Percentiles rank a stretch among this genome's conserved stretches.
phyloP scores from a whole-genome alignment of 2,113 vertebrate species.

The Hemichromis elongatus region DNA sequence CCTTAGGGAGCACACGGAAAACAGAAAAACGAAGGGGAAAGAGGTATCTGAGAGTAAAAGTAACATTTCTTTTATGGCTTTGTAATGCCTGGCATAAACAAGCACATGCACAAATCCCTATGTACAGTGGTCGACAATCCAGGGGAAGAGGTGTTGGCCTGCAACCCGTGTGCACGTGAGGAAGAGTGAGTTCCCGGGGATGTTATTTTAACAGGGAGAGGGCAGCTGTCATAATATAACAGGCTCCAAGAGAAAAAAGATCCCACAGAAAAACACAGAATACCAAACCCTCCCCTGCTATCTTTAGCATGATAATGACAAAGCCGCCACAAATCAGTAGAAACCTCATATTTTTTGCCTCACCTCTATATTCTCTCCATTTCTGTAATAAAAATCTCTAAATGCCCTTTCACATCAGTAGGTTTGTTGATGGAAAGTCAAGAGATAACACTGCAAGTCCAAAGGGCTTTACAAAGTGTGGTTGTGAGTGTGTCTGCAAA shows the following conservation, averaged over 20 bases:
- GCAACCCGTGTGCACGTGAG: conserved; percentile 53
- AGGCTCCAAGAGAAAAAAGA: conserved; percentile 31
- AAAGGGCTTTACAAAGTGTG: neutral
- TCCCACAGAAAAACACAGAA: conserved; percentile 59
- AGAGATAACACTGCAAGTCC: neutral
- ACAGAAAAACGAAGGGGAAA: neutral
- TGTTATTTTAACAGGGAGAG: conserved; percentile 73
- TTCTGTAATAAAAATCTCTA: conserved; percentile 4
- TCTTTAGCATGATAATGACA: conserved; percentile 57
- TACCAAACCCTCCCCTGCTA: conserved; percentile 51
- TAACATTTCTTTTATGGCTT: conserved; percentile 6
- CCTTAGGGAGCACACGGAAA: neutral
- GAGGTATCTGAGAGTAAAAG: neutral
- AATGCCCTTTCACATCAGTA: neutral
- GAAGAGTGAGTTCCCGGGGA: conserved; percentile 74
- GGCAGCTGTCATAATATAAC: conserved; percentile 74
- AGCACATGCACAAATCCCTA: neutral
- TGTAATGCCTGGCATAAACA: neutral
- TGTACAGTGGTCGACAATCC: neutral
- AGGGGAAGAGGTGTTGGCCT: conserved; percentile 55
- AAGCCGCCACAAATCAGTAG: conserved; percentile 26
- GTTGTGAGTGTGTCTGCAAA: neutral
- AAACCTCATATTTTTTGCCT: neutral
- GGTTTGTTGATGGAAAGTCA: neutral
- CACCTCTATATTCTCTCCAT: neutral